Percentiles rank a stretch among this genome's conserved stretches.
phyloP scores from a whole-genome alignment of 2,797 vertebrate genomes.

The Sylvia borin region DNA sequence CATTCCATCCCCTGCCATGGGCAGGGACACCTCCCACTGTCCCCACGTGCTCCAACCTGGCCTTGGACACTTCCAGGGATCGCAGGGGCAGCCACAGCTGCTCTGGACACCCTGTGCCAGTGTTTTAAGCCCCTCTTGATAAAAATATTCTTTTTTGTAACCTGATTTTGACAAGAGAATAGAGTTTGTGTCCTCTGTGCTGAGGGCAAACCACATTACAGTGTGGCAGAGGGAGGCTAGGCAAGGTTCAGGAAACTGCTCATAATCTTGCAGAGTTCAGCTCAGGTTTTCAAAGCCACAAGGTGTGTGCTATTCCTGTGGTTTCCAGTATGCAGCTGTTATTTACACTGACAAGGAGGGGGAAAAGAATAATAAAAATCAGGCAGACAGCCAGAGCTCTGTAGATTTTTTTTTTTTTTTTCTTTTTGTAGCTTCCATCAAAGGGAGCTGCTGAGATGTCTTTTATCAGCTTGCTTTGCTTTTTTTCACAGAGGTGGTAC shows the following conservation, averaged over 20 bases:
- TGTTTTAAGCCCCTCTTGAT: background rate
- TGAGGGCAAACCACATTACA: background rate
- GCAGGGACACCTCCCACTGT: background rate
- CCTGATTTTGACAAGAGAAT: background rate
- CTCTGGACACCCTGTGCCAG: background rate
- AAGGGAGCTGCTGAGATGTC: background rate
- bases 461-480: background rate
- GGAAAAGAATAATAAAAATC: background rate
- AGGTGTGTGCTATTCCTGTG: background rate
- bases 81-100: background rate
- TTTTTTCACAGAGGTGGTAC: background rate
- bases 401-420: background rate
- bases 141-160: background rate
- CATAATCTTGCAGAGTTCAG: background rate
- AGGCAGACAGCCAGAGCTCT: background rate
- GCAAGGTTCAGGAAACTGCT: background rate
- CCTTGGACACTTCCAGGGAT: background rate
- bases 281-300: slow-evolving; percentile 6
- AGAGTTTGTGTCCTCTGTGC: background rate
- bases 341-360: background rate
- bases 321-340: background rate
- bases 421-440: background rate
- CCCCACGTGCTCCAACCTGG: background rate
- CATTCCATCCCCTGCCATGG: rapidly evolving
- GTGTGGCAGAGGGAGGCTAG: background rate